phyloP scores from a whole-genome alignment of 2,113 vertebrate species.

The Seriola quinqueradiata region DNA sequence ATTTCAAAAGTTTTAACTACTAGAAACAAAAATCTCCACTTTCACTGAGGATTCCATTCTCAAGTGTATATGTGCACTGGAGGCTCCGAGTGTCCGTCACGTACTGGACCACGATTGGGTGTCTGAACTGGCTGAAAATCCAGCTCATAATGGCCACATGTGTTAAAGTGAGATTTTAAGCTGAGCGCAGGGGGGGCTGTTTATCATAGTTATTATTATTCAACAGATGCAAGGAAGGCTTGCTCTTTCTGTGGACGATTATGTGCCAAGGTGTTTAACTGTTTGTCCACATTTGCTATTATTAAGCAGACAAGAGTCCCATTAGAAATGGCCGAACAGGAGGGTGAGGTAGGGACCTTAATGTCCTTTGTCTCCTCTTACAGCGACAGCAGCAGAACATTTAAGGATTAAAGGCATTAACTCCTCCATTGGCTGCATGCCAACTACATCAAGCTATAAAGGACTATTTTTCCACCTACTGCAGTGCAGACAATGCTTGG shows the following conservation, averaged over 20 bases:
- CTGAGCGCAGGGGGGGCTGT: too few relatives aligned
- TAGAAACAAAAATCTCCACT: neutral
- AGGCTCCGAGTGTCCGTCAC: neutral
- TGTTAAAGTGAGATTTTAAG: too few relatives aligned
- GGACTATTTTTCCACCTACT: constrained; percentile 41
- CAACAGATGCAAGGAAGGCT: neutral
- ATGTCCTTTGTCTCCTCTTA: constrained; percentile 3
- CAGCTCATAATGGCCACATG: too few relatives aligned
- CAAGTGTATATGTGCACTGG: neutral
- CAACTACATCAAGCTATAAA: constrained; percentile 35
- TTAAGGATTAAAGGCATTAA: constrained; percentile 41
- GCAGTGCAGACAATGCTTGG: constrained; percentile 34
- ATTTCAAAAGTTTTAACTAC: neutral
- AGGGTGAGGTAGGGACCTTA: constrained; percentile 4
- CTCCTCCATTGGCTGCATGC: constrained; percentile 10
- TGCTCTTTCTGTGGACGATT: neutral
- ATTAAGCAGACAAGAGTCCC: neutral
- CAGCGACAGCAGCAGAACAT: constrained; percentile 22
- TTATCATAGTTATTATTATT: too few relatives aligned
- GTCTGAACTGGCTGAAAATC: too few relatives aligned
- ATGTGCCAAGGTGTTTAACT: neutral
- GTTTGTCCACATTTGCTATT: constrained; percentile 1
- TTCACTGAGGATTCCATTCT: neutral
- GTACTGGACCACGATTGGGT: neutral
- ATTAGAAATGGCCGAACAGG: constrained; percentile 8